These are phyloP conservation scores for Nycticebus coucang DNA, from an alignment of 2,113 vertebrate species.

Conservation along the genomic window DNA sequence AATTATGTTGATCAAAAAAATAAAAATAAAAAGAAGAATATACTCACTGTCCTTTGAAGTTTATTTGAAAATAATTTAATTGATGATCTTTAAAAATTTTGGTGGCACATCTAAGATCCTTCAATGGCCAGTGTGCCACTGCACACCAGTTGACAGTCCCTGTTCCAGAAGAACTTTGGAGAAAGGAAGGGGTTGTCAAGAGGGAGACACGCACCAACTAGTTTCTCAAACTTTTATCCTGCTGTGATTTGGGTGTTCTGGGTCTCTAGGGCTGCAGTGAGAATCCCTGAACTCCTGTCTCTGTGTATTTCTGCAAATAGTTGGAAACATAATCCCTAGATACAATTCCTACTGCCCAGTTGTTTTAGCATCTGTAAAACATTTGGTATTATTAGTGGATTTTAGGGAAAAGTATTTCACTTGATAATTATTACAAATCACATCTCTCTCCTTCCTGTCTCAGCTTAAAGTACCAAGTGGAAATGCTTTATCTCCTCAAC, in stretches of 20 bases:
- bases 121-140: too few relatives aligned
- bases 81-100: too few relatives aligned
- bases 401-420: background rate
- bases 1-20: too few relatives aligned
- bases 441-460: background rate
- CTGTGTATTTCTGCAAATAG: background rate
- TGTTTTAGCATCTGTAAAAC: background rate
- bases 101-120: too few relatives aligned
- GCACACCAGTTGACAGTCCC: too few relatives aligned
- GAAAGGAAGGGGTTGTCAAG: background rate
- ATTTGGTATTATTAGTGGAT: background rate
- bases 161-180: background rate
- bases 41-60: too few relatives aligned
- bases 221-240: background rate
- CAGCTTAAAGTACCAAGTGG: background rate
- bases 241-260: background rate
- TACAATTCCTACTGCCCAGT: background rate
- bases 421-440: background rate
- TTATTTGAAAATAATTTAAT: too few relatives aligned
- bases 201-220: background rate
- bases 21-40: too few relatives aligned
- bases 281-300: fast-evolving
- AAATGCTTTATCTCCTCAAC: background rate
- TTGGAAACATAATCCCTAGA: background rate
- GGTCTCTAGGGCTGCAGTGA: background rate